A percentile compares a stretch with the other conserved stretches of the same genome.
Conservation (phyloP, 2,888 invertebrate species). For the Troides aeacus region DNA sequence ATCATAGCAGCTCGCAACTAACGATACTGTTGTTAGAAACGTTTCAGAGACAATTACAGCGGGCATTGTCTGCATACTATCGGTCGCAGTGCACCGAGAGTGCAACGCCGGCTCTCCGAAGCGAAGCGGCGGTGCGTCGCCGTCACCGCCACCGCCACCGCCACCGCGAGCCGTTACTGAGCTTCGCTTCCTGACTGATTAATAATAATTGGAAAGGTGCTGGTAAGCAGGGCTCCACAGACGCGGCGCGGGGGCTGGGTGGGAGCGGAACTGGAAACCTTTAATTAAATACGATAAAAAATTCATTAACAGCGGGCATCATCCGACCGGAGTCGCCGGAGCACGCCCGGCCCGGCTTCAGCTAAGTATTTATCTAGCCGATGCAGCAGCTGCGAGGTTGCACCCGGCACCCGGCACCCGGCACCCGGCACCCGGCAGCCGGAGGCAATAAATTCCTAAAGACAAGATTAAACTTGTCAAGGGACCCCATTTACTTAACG, state of each 20-base stretch:
- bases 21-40: constrained; percentile 4
- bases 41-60: constrained; percentile 8
- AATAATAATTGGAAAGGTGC: too few species aligned
- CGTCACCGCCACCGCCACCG: not conserved
- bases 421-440: constrained; percentile 55
- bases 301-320: constrained; percentile 21
- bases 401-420: constrained; percentile 40
- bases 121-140: not conserved
- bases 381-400: constrained; percentile 61
- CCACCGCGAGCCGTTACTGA: not conserved
- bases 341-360: constrained; percentile 38
- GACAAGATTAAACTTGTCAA: constrained; percentile 79
- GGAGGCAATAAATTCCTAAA: constrained; percentile 72
- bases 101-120: not conserved
- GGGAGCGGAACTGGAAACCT: not conserved
- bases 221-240: too few species aligned
- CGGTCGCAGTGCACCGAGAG: not conserved
- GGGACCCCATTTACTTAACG: constrained; percentile 78
- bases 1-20: not conserved
- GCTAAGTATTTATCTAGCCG: constrained; percentile 69
- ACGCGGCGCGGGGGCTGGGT: not conserved
- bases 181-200: not conserved
- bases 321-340: constrained; percentile 26
- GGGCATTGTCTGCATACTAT: constrained; percentile 13
- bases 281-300: not conserved